These are phyloP conservation scores for Carassius gibelio DNA, from an alignment of 2,113 vertebrate genomes.

Conservation along the genomic window DNA sequence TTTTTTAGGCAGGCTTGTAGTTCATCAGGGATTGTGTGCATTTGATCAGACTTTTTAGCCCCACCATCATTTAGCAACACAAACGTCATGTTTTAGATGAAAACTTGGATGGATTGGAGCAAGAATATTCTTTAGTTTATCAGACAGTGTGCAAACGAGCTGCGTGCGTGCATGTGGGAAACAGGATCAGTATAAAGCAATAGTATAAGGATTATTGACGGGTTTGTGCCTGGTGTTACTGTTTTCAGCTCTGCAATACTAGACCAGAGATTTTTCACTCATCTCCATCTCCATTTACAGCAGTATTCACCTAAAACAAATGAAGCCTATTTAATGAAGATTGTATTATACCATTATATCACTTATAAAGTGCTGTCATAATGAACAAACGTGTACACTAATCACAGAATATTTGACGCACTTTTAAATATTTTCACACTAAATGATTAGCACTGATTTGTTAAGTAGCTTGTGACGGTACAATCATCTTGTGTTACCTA, in stretches of 20 bases:
- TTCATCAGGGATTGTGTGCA: constrained; percentile 31
- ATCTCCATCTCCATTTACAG: constrained; percentile 42
- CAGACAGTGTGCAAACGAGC: constrained; percentile 41
- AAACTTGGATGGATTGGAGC: background rate
- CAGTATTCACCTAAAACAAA: background rate
- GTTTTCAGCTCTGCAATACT: constrained; percentile 50
- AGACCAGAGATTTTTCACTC: constrained; percentile 45
- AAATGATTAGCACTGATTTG: constrained; percentile 24
- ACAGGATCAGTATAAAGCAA: constrained; percentile 53
- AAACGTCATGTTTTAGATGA: constrained; percentile 59
- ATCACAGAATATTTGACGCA: background rate
- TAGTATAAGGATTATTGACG: constrained; percentile 48
- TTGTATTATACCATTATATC: background rate
- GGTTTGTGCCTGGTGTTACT: constrained; percentile 42
- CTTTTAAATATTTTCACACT: constrained; percentile 24
- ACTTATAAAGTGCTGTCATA: background rate
- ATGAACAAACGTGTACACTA: background rate
- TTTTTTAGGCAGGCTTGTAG: constrained; percentile 14
- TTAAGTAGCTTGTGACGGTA: constrained; percentile 22
- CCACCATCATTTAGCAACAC: constrained; percentile 35
- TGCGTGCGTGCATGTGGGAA: background rate
- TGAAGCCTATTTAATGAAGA: background rate
- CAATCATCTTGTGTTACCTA: constrained; percentile 21
- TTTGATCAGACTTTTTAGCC: constrained; percentile 21
- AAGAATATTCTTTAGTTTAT: constrained; percentile 44